Percentiles rank a stretch among this genome's conserved stretches.
These are phyloP conservation scores for Scaptomyza caliginosa DNA, from an alignment of 2,888 invertebrate genomes.

Conservation along the genomic window DNA sequence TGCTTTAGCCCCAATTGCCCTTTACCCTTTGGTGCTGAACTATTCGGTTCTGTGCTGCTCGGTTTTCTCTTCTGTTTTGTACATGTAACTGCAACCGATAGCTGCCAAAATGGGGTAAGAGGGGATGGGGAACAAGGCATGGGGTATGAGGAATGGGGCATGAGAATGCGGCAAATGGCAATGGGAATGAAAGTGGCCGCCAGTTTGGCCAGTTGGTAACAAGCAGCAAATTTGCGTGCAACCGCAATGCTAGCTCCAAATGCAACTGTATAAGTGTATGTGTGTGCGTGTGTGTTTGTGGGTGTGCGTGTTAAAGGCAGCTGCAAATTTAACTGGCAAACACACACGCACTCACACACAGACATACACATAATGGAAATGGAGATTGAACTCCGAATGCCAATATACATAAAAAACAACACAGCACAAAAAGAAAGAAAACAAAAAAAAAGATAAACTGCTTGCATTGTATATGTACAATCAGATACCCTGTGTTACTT, in stretches of 20 bases:
- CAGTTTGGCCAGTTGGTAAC: slow-evolving; percentile 33
- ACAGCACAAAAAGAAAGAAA: slow-evolving; percentile 9
- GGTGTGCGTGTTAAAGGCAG: slow-evolving; percentile 21
- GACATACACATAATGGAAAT: slow-evolving; percentile 1
- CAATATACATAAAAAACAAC: slow-evolving; percentile 10
- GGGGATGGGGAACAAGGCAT: neutral
- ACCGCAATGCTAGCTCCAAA: slow-evolving; percentile 40
- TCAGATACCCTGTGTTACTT: neutral
- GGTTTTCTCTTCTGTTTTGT: neutral
- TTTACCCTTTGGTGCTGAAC: slow-evolving; percentile 20
- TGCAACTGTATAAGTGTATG: neutral
- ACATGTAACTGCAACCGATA: slow-evolving; percentile 23
- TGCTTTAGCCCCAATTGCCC: slow-evolving; percentile 12
- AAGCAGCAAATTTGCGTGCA: slow-evolving; percentile 52
- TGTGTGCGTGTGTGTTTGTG: slow-evolving; percentile 3
- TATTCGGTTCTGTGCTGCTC: neutral
- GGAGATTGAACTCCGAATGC: slow-evolving; percentile 26
- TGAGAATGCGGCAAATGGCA: slow-evolving; percentile 28
- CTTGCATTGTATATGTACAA: neutral
- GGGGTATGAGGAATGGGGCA: slow-evolving; percentile 11
- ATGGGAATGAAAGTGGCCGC: slow-evolving; percentile 24
- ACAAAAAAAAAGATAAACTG: neutral
- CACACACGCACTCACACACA: neutral
- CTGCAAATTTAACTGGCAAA: slow-evolving; percentile 31
- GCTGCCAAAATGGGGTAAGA: slow-evolving; percentile 3